A percentile compares a stretch with the other conserved stretches of the same genome.
Conservation (phyloP, 1,140 invertebrate genomes). For the Kradibia gibbosae region DNA sequence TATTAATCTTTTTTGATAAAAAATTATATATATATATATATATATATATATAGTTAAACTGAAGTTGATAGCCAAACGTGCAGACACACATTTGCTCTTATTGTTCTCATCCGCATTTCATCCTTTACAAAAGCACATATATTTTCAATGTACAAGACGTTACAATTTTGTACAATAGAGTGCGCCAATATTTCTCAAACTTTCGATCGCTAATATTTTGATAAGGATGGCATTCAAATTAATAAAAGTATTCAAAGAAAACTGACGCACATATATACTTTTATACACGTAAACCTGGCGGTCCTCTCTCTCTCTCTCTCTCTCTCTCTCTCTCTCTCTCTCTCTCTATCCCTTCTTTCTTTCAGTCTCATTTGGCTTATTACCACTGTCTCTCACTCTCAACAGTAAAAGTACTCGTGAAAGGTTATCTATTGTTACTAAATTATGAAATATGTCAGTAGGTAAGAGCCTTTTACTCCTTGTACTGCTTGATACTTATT, state of each 20-base stretch:
- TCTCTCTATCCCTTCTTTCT: neutral
- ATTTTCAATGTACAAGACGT: neutral
- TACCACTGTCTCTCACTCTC: conserved; percentile 51
- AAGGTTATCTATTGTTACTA: conserved; percentile 61
- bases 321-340: neutral
- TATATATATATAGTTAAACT: no score
- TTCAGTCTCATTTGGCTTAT: no score
- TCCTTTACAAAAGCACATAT: neutral
- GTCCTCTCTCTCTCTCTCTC: neutral
- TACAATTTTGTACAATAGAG: no score
- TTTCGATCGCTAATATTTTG: conserved; percentile 7
- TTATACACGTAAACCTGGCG: conserved; percentile 29
- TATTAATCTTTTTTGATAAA: no score
- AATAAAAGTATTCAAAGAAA: conserved; percentile 1
- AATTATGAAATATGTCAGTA: conserved; percentile 61
- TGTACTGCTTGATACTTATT: neutral
- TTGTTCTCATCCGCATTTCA: neutral
- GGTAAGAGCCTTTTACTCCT: conserved; percentile 25
- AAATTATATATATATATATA: no score
- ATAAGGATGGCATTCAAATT: conserved; percentile 12
- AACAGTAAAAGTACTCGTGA: conserved; percentile 65
- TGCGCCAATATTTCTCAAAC: conserved; percentile 21
- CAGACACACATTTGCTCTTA: neutral
- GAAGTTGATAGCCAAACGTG: no score
- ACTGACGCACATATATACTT: neutral